Percentiles rank a stretch among this genome's conserved stretches.
These are phyloP conservation scores for Onychomys arenicola DNA, from an alignment of 2,797 vertebrate species.

Conservation along the genomic window DNA sequence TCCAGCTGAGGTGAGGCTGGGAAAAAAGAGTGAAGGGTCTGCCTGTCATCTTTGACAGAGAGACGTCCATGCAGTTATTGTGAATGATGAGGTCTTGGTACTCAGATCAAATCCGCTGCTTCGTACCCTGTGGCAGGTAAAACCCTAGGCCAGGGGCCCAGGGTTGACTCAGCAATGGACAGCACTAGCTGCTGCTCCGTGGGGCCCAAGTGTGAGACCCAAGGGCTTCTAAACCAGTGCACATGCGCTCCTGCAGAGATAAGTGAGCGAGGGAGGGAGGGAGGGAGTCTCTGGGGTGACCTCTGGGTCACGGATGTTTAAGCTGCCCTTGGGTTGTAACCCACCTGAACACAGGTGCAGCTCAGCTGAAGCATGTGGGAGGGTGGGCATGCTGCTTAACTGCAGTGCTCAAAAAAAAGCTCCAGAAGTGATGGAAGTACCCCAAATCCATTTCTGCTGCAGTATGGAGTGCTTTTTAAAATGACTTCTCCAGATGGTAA, in stretches of 20 bases:
- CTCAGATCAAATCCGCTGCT: background rate
- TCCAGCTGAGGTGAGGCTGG: accelerated
- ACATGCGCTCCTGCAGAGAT: background rate
- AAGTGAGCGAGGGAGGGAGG: background rate
- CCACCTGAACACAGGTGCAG: background rate
- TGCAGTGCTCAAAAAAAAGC: background rate
- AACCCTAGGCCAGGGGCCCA: background rate
- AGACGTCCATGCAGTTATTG: background rate
- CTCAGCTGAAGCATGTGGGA: background rate
- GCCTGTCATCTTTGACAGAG: background rate
- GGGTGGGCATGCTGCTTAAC: background rate
- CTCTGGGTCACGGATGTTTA: too few species aligned
- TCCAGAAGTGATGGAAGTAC: background rate
- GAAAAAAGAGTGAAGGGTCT: background rate
- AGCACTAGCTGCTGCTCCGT: background rate
- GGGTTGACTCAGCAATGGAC: background rate
- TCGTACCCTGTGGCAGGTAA: background rate
- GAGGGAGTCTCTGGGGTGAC: too few species aligned
- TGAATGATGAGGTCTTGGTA: background rate
- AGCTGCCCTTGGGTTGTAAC: background rate
- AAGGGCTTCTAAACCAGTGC: background rate
- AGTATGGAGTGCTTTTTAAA: background rate
- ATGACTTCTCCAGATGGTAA: background rate
- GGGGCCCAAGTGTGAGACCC: background rate
- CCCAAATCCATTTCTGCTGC: background rate